Evolutionary conservation across 2,888 invertebrate genomes (phyloP).

Genomic region (Lasioglossum zephyrum): DNA sequence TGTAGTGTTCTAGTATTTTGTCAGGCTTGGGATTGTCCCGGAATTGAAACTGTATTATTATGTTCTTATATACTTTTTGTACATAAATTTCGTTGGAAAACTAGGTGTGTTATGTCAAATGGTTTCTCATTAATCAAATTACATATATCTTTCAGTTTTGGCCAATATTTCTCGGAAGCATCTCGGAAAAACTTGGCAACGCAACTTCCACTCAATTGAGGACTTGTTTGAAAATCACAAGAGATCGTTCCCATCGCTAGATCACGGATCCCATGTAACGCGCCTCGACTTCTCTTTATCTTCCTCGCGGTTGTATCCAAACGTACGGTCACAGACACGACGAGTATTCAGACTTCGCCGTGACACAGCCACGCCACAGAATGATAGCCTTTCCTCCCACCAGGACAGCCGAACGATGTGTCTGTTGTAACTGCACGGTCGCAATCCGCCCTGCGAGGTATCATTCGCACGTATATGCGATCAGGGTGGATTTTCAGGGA

Average conservation of each 20-base stretch:
- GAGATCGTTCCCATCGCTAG: constrained; percentile 1
- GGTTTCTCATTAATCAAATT: too few species aligned
- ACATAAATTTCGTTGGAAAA: too few species aligned
- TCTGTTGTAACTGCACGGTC: constrained; percentile 18
- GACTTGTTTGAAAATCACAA: not conserved
- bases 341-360: constrained; percentile 43
- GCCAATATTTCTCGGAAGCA: too few species aligned
- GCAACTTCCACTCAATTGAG: not conserved
- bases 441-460: constrained; percentile 2
- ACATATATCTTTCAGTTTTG: too few species aligned
- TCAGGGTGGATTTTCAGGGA: not conserved
- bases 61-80: too few species aligned
- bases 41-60: too few species aligned
- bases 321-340: constrained; percentile 4
- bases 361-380: constrained; percentile 35
- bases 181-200: too few species aligned
- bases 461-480: constrained; percentile 16
- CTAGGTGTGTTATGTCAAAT: too few species aligned
- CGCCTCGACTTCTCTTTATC: constrained; percentile 22
- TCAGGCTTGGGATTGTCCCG: too few species aligned
- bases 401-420: constrained; percentile 18
- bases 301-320: not conserved
- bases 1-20: too few species aligned
- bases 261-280: constrained; percentile 18
- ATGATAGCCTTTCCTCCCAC: constrained; percentile 17